A percentile compares a stretch with the other conserved stretches of the same genome.
Evolutionary conservation across 2,113 vertebrate species (phyloP).

Genomic region (Solenodon paradoxus): DNA sequence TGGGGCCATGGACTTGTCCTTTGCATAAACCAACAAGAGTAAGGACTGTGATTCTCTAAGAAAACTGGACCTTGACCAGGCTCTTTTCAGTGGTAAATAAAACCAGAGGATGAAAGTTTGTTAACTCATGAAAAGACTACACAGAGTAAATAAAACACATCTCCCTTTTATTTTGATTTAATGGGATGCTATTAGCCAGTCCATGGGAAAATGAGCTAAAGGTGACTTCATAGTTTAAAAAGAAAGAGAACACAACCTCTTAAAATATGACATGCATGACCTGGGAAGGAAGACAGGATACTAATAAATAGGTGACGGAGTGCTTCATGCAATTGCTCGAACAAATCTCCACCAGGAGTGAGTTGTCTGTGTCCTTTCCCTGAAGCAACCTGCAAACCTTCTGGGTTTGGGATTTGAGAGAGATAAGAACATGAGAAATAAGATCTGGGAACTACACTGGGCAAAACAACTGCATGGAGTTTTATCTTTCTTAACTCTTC

Average conservation of each 20-base stretch:
- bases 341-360: not conserved
- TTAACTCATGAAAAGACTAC: not conserved
- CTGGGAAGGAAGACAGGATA: conserved; percentile 1
- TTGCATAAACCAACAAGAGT: not conserved
- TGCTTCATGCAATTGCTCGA: not conserved
- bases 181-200: not conserved
- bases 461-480: too few relatives aligned
- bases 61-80: not conserved
- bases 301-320: not conserved
- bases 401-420: not conserved
- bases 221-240: not conserved
- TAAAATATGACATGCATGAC: conserved; percentile 1
- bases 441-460: too few relatives aligned
- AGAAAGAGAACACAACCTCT: conserved; percentile 25
- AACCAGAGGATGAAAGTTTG: not conserved
- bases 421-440: not conserved
- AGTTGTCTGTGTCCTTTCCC: not conserved
- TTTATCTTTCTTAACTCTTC: not conserved
- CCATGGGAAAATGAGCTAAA: not conserved
- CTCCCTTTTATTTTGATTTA: not conserved
- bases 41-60: not conserved
- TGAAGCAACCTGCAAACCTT: not conserved
- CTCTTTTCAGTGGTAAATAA: not conserved
- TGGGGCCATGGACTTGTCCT: not conserved
- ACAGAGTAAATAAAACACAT: not conserved